Evolutionary conservation across 92 coral and sea anemone species (phyloP).

Genomic region (Phymanthus crucifer): DNA sequence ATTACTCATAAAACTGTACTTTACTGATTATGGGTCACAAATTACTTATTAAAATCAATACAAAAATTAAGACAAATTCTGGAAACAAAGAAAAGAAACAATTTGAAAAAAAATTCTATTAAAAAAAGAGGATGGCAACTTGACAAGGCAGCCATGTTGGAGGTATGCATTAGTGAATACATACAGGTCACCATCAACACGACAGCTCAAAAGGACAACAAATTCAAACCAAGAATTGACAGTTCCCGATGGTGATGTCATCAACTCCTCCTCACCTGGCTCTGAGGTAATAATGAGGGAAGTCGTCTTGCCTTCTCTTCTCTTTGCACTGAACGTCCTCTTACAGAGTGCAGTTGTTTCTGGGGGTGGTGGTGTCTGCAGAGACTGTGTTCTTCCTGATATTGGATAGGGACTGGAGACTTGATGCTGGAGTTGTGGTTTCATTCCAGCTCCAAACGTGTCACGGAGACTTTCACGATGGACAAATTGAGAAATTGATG

Average conservation of each 20-base stretch:
- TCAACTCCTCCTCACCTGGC: constrained; percentile 63
- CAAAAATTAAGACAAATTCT: too few species aligned
- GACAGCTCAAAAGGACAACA: not conserved
- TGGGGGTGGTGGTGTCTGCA: constrained; percentile 68
- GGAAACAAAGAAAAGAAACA: too few species aligned
- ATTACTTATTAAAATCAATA: too few species aligned
- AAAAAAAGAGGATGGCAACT: not conserved
- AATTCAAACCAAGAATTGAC: constrained; percentile 3
- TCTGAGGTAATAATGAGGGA: constrained; percentile 45
- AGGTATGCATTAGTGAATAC: not conserved
- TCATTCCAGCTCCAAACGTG: constrained; percentile 43
- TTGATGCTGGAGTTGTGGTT: constrained; percentile 64
- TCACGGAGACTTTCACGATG: constrained; percentile 41
- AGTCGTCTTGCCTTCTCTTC: constrained; percentile 90
- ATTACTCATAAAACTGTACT: too few species aligned
- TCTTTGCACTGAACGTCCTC: constrained; percentile 92
- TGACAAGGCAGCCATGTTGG: not conserved
- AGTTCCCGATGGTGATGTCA: constrained; percentile 17
- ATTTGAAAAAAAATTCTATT: too few species aligned
- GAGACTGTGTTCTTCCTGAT: constrained; percentile 72
- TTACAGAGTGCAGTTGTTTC: constrained; percentile 59
- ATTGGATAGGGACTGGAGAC: constrained; percentile 61
- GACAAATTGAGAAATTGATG: constrained; percentile 46
- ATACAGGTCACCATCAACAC: not conserved
- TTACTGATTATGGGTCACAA: too few species aligned